Evolutionary conservation across 30 jellyfish, hydroid and myxozoan genomes (phyloP).

Genomic region (Aurelia sp.): DNA sequence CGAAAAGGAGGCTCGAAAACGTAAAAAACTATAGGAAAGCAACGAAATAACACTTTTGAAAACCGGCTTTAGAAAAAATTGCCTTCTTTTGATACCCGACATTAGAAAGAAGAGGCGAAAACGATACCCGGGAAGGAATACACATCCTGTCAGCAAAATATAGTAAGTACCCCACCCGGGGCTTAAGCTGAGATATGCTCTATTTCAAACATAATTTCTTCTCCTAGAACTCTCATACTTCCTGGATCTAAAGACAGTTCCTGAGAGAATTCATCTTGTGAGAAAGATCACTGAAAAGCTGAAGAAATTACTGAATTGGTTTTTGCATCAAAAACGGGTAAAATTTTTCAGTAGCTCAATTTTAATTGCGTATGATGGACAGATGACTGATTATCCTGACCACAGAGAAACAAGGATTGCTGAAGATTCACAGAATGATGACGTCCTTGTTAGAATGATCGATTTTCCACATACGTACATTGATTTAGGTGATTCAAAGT

Average conservation of each 20-base stretch:
- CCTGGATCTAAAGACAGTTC: conserved; percentile 52
- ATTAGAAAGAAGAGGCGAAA: too few species aligned
- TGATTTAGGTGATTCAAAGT: conserved; percentile 17
- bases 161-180: too few species aligned
- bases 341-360: conserved; percentile 67
- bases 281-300: conserved; percentile 25
- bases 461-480: conserved; percentile 71
- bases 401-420: not conserved
- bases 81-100: too few species aligned
- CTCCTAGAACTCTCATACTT: conserved; percentile 10
- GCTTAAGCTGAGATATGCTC: too few species aligned
- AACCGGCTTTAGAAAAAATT: too few species aligned
- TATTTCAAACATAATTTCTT: not conserved
- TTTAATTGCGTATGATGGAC: conserved; percentile 57
- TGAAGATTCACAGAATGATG: not conserved
- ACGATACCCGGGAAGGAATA: too few species aligned
- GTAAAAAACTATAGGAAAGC: too few species aligned
- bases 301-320: conserved; percentile 28
- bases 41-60: too few species aligned
- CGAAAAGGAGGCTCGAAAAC: too few species aligned
- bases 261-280: conserved; percentile 35
- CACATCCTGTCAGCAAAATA: too few species aligned
- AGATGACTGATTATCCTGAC: not conserved
- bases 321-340: conserved; percentile 40
- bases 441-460: conserved; percentile 55